Percentiles rank a stretch among this genome's conserved stretches.
Evolutionary conservation across 2,113 vertebrate genomes (phyloP).

Genomic region (Siphamia tubifer): DNA sequence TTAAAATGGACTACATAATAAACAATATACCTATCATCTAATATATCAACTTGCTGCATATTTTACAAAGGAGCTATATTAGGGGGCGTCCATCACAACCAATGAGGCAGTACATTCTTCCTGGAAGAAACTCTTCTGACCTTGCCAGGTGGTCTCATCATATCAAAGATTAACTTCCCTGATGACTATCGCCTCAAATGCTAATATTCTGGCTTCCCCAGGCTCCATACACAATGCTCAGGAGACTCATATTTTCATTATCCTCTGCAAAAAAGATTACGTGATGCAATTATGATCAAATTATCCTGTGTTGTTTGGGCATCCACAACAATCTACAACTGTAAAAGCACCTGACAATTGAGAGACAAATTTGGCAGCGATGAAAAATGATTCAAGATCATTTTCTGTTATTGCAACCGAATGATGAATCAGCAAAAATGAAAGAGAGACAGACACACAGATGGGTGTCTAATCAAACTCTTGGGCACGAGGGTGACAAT

Average conservation of each 20-base stretch:
- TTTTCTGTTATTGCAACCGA: slow-evolving; percentile 15
- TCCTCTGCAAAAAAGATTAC: neutral
- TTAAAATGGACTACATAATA: neutral
- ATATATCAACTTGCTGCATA: neutral
- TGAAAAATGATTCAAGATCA: slow-evolving; percentile 51
- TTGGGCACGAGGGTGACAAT: slow-evolving; percentile 43
- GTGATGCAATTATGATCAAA: slow-evolving; percentile 42
- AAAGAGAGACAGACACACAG: slow-evolving; percentile 5
- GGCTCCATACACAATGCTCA: neutral
- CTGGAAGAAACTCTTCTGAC: slow-evolving; percentile 40
- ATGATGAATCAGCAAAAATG: slow-evolving; percentile 46
- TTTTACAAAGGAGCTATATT: neutral
- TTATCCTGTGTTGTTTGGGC: slow-evolving; percentile 3
- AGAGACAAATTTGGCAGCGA: slow-evolving; percentile 15
- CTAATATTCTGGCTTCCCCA: slow-evolving; percentile 31
- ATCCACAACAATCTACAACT: slow-evolving; percentile 20
- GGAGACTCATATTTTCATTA: slow-evolving; percentile 18
- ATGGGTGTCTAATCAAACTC: slow-evolving; percentile 33
- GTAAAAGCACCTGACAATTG: neutral
- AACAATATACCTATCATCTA: neutral
- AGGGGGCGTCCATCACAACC: slow-evolving; percentile 25
- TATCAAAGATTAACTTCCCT: slow-evolving; percentile 59
- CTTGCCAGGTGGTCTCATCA: slow-evolving; percentile 61
- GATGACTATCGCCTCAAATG: slow-evolving; percentile 45
- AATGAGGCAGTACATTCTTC: slow-evolving; percentile 21